A percentile compares a stretch with the other conserved stretches of the same genome.
Conservation (phyloP, 2,888 invertebrate genomes). For the Frankliniella intonsa region DNA sequence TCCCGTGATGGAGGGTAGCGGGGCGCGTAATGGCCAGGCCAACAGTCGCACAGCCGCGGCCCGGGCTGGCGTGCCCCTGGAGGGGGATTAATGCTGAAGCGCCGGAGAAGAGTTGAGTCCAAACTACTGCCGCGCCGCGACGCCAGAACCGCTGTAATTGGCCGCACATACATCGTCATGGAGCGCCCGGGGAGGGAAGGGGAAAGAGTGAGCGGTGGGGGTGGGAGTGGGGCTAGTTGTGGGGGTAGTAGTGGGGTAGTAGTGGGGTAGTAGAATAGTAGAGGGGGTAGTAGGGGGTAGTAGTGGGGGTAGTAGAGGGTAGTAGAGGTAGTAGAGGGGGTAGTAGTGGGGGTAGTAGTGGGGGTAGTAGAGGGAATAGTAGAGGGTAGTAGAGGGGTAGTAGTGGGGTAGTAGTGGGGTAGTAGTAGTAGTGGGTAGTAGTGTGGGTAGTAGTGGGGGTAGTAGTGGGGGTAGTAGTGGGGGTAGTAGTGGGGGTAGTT, state of each 20-base stretch:
- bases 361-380: no score
- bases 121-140: not conserved
- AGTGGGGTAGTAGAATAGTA: no score
- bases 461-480: no score
- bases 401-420: no score
- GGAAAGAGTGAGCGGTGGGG: not conserved
- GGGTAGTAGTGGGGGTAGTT: no score
- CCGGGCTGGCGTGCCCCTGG: not conserved
- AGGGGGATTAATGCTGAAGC: slow-evolving; percentile 3
- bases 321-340: no score
- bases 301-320: no score
- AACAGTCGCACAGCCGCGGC: not conserved
- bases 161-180: not conserved
- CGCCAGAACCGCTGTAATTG: not conserved
- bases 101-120: slow-evolving; percentile 14
- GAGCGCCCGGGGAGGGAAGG: not conserved
- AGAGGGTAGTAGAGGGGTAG: no score
- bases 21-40: slow-evolving; percentile 1
- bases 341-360: no score
- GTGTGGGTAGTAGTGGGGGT: not conserved
- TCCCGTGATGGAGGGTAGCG: slow-evolving; percentile 11
- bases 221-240: no score
- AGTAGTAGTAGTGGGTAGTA: not conserved
- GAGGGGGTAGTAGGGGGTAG: no score
- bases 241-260: no score